Evolutionary conservation across 2,797 vertebrate genomes (phyloP), one percentile per base, ranked within the genome.

Genomic region (Pangasius macronema): DNA sequence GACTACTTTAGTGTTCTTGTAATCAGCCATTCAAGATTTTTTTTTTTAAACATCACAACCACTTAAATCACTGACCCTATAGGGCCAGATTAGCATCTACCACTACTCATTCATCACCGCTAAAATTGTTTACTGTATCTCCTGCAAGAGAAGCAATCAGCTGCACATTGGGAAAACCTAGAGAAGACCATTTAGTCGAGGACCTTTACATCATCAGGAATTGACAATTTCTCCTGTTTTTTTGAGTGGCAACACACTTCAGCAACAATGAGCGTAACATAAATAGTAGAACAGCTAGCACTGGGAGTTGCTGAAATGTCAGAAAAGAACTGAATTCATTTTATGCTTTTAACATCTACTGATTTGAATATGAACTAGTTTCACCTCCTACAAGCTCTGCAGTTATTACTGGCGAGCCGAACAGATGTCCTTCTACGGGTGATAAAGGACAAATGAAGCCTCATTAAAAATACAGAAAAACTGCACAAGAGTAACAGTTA

Each of bases 311-410:
- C 46, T 83, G 30, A 83, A 83, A 83, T 65, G 59, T 57, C 30
- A 61, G 57, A 63, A 59, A 9, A 1, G 36, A 82, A 63, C 27
- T 33, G 61, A 22, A 53, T 67, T 46, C 14, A 63, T 82, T 82
- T 82, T 49, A 67, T 83, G 63, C 20, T 67, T 83, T 83, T 83
- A 67, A 67, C 61, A 82, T 46, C 24, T 42, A 82, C 24, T 63
- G 46, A 63, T 82, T 63, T 82, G 79, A 82, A 82, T 82, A 79
- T 79, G 51, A 33, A 36, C 75, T 22, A 81, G 36, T 61, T 81
- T 81, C 55, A 59, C 53, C 53, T 59, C 11, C 53, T 80, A 13
- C 13, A 81, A 42, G 10, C 57, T 63, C 36, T n/a, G 57, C 57
- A 33, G 81, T 67, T 83, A 67, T 67, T 67, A 83, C 42, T 33